Evolutionary conservation across 2,888 invertebrate genomes (phyloP), one percentile per base, ranked within the genome.

Genomic region (Malthinus seriepunctatus): DNA sequence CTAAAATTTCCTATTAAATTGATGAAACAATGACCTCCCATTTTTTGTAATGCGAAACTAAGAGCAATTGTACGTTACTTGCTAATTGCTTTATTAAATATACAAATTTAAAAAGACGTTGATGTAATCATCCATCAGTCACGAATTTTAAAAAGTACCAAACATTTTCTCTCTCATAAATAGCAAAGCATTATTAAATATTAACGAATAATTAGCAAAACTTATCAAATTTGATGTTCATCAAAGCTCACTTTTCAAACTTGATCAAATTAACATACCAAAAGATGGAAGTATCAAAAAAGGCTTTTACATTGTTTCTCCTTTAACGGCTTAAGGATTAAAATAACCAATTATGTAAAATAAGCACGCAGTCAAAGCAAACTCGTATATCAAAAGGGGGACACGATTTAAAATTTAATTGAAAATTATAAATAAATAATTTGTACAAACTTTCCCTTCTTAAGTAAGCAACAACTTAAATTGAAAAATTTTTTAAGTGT

Each of bases 271-370:
- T 23, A 23, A 23, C n/a, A n/a, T n/a, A n/a, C n/a, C n/a, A n/a
- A n/a, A n/a, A n/a, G 5, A 23, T 23, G 23, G 23, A 23, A 23
- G 23, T 23, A 23, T 23, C 23, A 23, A 23, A 23, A 23, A 23
- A 23, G 23, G 23, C 5, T 23, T 23, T 5, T 5, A 23, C 23
- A 23, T 23, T 23, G 23, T 23, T 23, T 23, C 23, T 23, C 23
- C n/a, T 23, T 2, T 5, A 5, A 23, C 23, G 23, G 23, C 23
- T 23, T 5, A 23, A 23, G 23, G 23, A 58, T 53, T 53, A 58
- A 52, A 53, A 58, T 53, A 45, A 34, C 45, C 58, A 58, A 54
- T 58, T 58, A 58, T 49, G 49, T 45, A 53, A 54, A 58, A 50
- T 58, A 53, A 58, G 44, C 44, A 48, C 48, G 49, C 32, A 49